Evolutionary conservation across 2,797 vertebrate species (phyloP), one percentile per base, ranked within the genome.

Genomic region (Perdix hodgsoniae): DNA sequence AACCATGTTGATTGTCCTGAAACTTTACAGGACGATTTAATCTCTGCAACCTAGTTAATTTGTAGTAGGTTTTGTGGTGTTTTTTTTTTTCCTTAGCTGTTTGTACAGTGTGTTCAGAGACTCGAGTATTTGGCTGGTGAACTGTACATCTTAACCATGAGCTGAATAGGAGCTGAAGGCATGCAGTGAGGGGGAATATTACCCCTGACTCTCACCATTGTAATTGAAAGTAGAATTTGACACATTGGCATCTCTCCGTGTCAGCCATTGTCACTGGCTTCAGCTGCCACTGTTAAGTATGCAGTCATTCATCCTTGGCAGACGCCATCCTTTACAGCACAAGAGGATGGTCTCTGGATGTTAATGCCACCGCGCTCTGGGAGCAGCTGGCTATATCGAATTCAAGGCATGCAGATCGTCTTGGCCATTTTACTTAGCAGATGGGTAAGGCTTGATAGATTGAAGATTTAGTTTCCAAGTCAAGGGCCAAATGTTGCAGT

Each of bases 351-450:
- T 94, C 96, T 92, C 96, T 96, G 87, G 86, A 83, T 96, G 80
- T 94, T 95, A 95, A 50, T 39, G 94, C 92, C 94, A 63, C 67
- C 22, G 94, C 90, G 37, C 86, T 88, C 76, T 50, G 93, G 88
- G 96, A 97, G 95, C 96, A 98, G 94, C 96, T 98, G 97, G 83
- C 65, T 35, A 86, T 95, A 88, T 94, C 15, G 1, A 83, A 95
- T 97, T 97, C 96, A 92, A 96, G 97, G 96, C 97, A 97, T 96
- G 95, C 87, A 91, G 92, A 95, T 97, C 95, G 93, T 95, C 96
- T 96, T 97, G 97, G 97, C 96, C 93, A 81, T 95, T 95, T 95
- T 95, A 63, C 88, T 96, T 94, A 97, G 96, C 97, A 98, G 97
- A 97, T 97, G 97, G 95, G 94, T 92, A 95, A 96, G 93, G 86